phyloP scores from a whole-genome alignment of 2,797 vertebrate genomes.

The Bovichtus variegatus region DNA sequence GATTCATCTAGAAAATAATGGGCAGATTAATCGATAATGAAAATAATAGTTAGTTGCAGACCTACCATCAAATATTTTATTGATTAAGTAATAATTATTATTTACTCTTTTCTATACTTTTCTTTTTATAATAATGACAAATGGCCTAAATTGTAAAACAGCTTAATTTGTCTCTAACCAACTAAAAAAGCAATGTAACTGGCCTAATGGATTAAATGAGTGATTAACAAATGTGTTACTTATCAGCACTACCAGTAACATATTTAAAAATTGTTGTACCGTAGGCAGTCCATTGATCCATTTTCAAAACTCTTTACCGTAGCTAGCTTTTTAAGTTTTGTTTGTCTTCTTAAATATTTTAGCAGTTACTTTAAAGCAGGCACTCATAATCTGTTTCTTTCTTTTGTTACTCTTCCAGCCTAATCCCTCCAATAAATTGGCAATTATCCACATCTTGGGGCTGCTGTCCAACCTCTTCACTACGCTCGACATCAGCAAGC shows the following conservation, averaged over 20 bases:
- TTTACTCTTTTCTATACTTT: background rate
- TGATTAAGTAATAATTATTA: background rate
- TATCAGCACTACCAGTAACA: background rate
- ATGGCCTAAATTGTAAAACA: background rate
- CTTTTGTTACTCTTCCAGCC: constrained; percentile 84
- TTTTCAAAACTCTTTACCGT: background rate
- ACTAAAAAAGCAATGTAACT: background rate
- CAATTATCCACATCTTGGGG: constrained; percentile 98
- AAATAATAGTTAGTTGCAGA: too few species aligned
- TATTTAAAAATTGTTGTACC: background rate
- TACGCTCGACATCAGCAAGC: constrained; percentile 97
- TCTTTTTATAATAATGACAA: background rate
- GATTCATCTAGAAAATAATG: too few species aligned
- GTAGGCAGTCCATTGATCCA: background rate
- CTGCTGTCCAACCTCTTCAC: constrained; percentile 98
- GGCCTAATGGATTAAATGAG: background rate
- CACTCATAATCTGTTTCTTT: background rate
- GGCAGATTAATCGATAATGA: too few species aligned
- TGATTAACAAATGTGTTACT: too few species aligned
- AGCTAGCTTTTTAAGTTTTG: background rate
- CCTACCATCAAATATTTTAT: too few species aligned
- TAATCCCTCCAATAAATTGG: constrained; percentile 97
- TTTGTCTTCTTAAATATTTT: constrained; percentile 21
- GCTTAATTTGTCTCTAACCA: background rate
- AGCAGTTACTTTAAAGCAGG: constrained; percentile 10